phyloP scores from a whole-genome alignment of 2,797 vertebrate genomes.

The Lagodon rhomboides region DNA sequence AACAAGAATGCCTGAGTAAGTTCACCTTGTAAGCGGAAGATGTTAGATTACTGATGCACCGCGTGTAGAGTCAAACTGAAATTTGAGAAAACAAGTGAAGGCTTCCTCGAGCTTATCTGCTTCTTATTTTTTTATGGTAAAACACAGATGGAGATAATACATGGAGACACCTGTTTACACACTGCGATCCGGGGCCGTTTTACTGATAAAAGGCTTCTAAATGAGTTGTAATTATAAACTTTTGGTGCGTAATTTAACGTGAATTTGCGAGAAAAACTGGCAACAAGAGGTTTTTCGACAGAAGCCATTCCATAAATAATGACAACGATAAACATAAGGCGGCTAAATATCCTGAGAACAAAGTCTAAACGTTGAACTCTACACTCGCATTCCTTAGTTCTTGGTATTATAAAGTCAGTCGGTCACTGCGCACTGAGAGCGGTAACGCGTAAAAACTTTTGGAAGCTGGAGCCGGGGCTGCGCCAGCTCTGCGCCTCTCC shows the following conservation, averaged over 20 bases:
- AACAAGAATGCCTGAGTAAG: slow-evolving; percentile 77
- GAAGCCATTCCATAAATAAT: slow-evolving; percentile 2
- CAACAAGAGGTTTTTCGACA: not conserved
- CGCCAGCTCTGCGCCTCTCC: slow-evolving; percentile 34
- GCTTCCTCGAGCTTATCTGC: not conserved
- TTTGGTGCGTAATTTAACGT: not conserved
- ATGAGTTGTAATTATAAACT: not conserved
- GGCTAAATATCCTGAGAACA: not conserved
- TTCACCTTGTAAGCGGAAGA: slow-evolving; percentile 57
- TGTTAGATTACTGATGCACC: slow-evolving; percentile 39
- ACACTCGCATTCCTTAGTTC: not conserved
- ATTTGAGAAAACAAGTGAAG: not conserved
- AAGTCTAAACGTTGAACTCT: not conserved
- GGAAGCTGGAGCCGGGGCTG: slow-evolving; percentile 8
- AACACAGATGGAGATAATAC: not conserved
- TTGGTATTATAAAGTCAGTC: not conserved
- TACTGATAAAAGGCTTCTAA: not conserved
- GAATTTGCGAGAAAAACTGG: not conserved
- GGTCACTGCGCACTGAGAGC: slow-evolving; percentile 3
- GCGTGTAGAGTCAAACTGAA: not conserved
- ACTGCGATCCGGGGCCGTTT: not conserved
- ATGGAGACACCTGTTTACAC: slow-evolving; percentile 29
- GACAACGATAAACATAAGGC: not conserved
- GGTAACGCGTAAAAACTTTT: slow-evolving; percentile 19
- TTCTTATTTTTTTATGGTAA: slow-evolving; percentile 3